Conservation (phyloP, 2,797 vertebrate genomes). For the Crocodylus rhombifer region DNA sequence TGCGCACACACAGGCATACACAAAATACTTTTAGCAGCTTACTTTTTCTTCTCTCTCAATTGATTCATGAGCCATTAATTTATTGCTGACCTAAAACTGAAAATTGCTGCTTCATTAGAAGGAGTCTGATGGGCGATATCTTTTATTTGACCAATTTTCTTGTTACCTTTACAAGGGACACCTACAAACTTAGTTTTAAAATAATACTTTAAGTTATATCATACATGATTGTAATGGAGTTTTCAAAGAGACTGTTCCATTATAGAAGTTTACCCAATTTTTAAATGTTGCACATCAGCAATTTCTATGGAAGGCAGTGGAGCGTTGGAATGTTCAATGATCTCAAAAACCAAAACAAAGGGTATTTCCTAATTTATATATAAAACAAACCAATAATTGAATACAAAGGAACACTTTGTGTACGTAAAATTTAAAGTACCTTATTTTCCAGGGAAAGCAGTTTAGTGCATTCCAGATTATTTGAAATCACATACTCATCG, state of each 20-base stretch:
- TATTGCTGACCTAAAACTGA: neutral
- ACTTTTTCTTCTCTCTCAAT: neutral
- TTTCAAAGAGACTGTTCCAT: neutral
- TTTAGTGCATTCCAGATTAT: neutral
- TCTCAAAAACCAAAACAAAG: neutral
- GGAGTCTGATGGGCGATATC: too few species aligned
- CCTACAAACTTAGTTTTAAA: neutral
- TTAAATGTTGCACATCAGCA: neutral
- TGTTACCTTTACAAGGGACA: neutral
- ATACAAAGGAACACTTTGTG: neutral
- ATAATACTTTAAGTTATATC: neutral
- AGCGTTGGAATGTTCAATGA: neutral
- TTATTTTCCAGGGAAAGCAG: neutral
- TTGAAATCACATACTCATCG: neutral
- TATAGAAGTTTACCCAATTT: neutral
- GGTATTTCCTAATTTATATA: neutral
- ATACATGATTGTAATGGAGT: neutral
- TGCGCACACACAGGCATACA: neutral
- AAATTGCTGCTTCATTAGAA: neutral
- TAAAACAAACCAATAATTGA: neutral
- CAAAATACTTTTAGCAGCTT: neutral
- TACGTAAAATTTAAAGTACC: neutral
- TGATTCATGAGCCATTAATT: constrained; percentile 21
- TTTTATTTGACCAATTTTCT: neutral
- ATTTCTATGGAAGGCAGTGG: neutral